Base-by-base conservation (phyloP, 1,140 invertebrate genomes). In the Sycophila sp. region DNA sequence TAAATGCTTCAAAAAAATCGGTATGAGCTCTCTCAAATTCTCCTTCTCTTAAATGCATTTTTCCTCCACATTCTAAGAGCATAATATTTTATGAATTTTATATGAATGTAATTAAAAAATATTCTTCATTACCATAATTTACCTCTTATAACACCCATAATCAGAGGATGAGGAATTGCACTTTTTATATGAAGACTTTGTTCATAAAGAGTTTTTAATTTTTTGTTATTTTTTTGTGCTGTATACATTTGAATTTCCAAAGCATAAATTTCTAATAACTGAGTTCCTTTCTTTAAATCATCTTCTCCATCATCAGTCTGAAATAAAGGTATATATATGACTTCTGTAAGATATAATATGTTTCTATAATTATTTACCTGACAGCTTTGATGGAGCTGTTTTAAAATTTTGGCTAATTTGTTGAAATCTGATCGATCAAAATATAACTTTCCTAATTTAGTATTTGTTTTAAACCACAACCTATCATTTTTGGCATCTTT, bases 231-330 rank as follows among this genome's bases (percentile, higher is more conserved):
- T 82, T 99, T 99, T 87, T 99, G 98, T 64, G 96, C 96, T 1
- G 98, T 99, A 82, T 99, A 99, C 98, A 99, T 99, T 89, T 99
- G 98, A 80, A 99, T 99, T 90, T 99, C 98, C 74, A 99, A 85
- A 0, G 98, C 98, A 87, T 99, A 99, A 62, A 99, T 99, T 87
- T 99, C 98, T 47, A 99, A 86, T 8, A 99, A 86, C 80, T 99
- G 98, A 2, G 98, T 99, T 47, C 98, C 97, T 86, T 99, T 99
- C 83, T 99, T 99, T 55, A 99, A 87, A 85, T 99, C 98, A 89
- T 99, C 98, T 87, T 99, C 97, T n/a, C 98, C 98, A 82, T 98
- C 96, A 87, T 99, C 97, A 38, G 97, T 99, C 92, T 97, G 78
- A 26, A 87, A 83, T 28, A 74, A 76, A 69, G 77, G 65, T 17